phyloP scores from a whole-genome alignment of 2,888 invertebrate species.

The Sipunculus nudus region DNA sequence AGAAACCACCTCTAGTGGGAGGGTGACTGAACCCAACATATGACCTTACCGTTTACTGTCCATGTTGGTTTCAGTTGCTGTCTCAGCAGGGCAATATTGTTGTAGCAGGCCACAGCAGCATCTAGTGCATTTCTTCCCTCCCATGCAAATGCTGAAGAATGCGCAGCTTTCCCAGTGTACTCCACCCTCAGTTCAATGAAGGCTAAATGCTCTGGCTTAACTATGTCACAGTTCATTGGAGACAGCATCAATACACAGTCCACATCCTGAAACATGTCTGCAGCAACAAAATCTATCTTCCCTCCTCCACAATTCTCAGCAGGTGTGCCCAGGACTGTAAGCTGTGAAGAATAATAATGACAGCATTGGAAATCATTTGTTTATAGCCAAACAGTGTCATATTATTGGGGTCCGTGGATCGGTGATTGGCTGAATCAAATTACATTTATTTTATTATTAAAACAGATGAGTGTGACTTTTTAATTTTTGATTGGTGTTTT shows the following conservation, averaged over 20 bases:
- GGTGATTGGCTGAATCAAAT: too few species aligned
- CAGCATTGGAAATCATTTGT: too few species aligned
- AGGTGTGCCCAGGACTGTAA: constrained; percentile 54
- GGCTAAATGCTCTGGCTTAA: constrained; percentile 21
- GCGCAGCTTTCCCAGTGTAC: constrained; percentile 46
- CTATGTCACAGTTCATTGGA: constrained; percentile 37
- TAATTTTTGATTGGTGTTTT: too few species aligned
- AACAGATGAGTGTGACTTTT: too few species aligned
- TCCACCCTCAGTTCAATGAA: constrained; percentile 17
- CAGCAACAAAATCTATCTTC: constrained; percentile 47
- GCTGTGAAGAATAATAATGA: too few species aligned
- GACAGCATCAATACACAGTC: constrained; percentile 52
- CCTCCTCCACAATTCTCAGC: constrained; percentile 53
- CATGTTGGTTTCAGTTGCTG: constrained; percentile 64
- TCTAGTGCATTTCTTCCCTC: constrained; percentile 65
- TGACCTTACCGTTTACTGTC: constrained; percentile 57
- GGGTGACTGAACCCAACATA: too few species aligned
- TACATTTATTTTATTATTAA: too few species aligned
- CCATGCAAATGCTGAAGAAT: constrained; percentile 55
- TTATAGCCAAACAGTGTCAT: too few species aligned
- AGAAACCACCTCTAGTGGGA: too few species aligned
- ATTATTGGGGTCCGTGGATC: too few species aligned
- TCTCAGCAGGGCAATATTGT: constrained; percentile 57
- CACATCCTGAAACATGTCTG: constrained; percentile 46
- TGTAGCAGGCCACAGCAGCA: constrained; percentile 63